Percentiles rank a stretch among this genome's conserved stretches.
Evolutionary conservation across 2,797 vertebrate species (phyloP).

Genomic region (Gila robusta): DNA sequence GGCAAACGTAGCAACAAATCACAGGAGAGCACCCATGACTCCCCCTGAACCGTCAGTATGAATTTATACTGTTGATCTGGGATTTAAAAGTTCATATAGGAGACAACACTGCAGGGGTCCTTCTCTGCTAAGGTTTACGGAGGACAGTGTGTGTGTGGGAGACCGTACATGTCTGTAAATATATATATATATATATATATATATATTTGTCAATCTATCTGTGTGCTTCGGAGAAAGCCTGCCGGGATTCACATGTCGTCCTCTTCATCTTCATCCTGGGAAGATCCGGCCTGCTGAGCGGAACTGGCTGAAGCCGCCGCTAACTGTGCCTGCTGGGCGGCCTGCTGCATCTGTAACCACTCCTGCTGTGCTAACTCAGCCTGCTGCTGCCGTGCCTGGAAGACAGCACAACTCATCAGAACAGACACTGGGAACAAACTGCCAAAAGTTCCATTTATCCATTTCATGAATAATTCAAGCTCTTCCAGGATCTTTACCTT

Average conservation of each 20-base stretch:
- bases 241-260: constrained; percentile 89
- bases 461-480: background rate
- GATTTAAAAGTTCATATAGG: constrained; percentile 21
- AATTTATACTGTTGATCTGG: constrained; percentile 34
- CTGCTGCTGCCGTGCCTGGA: constrained; percentile 97
- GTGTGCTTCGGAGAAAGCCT: constrained; percentile 13
- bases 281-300: constrained; percentile 93
- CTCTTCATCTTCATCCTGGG: constrained; percentile 98
- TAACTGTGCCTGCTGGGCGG: constrained; percentile 96
- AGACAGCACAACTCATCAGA: constrained; percentile 24
- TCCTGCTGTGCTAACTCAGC: constrained; percentile 98
- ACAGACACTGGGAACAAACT: background rate
- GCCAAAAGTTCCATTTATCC: background rate
- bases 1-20: constrained; percentile 38
- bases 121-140: constrained; percentile 67
- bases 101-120: constrained; percentile 81
- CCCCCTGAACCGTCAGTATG: constrained; percentile 47
- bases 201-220: constrained; percentile 29
- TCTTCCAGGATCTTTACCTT: constrained; percentile 82
- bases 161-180: constrained; percentile 1
- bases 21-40: constrained; percentile 1
- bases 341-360: constrained; percentile 99
- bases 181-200: background rate
- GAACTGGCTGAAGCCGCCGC: constrained; percentile 93
- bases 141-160: constrained; percentile 6